Conservation (phyloP, 2,888 invertebrate genomes). For the Chymomyza amoena region DNA sequence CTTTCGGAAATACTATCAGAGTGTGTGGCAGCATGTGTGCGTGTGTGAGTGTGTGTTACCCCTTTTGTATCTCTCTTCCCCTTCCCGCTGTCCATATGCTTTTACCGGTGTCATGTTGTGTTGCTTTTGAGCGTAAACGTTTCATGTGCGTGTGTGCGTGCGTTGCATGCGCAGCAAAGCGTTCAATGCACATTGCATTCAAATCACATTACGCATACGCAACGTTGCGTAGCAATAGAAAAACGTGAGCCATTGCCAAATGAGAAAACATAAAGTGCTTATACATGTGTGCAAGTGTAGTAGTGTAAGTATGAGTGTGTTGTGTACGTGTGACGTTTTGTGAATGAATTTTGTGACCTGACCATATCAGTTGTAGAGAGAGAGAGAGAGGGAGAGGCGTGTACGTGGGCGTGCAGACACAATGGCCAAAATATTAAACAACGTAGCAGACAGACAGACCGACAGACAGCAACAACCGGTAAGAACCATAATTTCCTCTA, state of each 20-base stretch:
- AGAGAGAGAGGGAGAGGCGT: neutral
- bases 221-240: slow-evolving; percentile 56
- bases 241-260: slow-evolving; percentile 32
- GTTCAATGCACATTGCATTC: slow-evolving; percentile 41
- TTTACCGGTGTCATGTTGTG: neutral
- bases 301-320: neutral
- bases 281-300: no score
- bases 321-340: neutral
- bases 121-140: neutral
- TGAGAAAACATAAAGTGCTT: neutral
- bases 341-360: neutral
- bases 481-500: neutral
- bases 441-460: neutral
- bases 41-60: neutral
- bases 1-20: neutral
- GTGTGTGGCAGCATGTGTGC: neutral
- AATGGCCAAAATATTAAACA: neutral
- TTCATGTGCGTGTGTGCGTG: neutral
- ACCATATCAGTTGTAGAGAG: neutral
- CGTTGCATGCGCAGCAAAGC: neutral
- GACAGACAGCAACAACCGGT: neutral
- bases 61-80: no score
- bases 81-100: neutral
- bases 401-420: neutral
- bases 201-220: slow-evolving; percentile 70